phyloP scores from a whole-genome alignment of 2,888 invertebrate genomes.

The Biston stratarius region DNA sequence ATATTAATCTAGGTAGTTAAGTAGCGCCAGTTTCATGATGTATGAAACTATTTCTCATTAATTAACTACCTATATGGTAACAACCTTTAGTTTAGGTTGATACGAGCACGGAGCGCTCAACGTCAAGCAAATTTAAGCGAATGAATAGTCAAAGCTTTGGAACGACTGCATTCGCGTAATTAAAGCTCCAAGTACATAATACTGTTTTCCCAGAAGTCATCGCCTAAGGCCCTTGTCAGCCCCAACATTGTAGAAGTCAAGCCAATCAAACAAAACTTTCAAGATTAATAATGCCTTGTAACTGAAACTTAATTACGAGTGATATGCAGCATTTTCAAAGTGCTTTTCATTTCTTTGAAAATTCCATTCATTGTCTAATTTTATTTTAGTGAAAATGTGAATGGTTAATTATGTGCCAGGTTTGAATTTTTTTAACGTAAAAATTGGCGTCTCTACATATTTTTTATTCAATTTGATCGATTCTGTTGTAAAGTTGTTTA shows the following conservation, averaged over 20 bases:
- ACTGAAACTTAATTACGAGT: constrained; percentile 37
- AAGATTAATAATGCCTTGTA: constrained; percentile 18
- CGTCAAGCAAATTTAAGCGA: constrained; percentile 1
- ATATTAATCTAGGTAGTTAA: too few species aligned
- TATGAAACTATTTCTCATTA: too few species aligned
- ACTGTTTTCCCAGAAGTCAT: constrained; percentile 13
- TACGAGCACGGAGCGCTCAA: too few species aligned
- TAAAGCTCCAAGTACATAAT: background rate
- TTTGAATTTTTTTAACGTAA: constrained; percentile 5
- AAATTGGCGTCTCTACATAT: constrained; percentile 11
- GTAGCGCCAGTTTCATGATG: too few species aligned
- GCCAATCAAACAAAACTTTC: constrained; percentile 15
- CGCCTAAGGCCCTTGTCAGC: constrained; percentile 10
- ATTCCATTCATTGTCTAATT: constrained; percentile 35
- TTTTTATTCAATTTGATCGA: constrained; percentile 27
- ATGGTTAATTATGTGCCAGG: constrained; percentile 31
- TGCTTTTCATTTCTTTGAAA: constrained; percentile 40
- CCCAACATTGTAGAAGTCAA: constrained; percentile 14
- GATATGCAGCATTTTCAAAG: constrained; percentile 43
- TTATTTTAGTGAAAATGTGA: background rate
- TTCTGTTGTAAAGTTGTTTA: constrained; percentile 14
- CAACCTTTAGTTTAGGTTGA: too few species aligned
- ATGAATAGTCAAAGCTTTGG: background rate
- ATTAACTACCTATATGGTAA: too few species aligned
- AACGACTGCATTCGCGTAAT: background rate